Base-by-base conservation (phyloP, 2,888 invertebrate species). In the Belgica antarctica region DNA sequence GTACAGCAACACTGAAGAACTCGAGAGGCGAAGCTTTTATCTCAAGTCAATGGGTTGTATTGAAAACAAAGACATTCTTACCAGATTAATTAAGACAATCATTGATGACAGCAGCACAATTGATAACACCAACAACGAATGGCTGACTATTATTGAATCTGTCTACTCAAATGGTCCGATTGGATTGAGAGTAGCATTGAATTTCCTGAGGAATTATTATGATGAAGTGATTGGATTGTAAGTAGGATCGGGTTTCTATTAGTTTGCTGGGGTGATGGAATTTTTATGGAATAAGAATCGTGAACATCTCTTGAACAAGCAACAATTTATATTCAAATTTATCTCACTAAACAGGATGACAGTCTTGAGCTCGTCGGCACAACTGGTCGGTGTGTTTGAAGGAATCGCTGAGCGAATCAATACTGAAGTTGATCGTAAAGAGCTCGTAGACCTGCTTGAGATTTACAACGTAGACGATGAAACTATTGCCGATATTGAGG, bases 141-240 rank as follows among this genome's bases (percentile, higher is more conserved):
- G 19, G 28, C 22, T 68, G 10, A 57, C 31, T n/a, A 68, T 68
- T 10, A 15, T 68, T 10, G n/a, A 34, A 31, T 52, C 68, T 57
- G 25, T 31, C 7, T 68, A 68, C 34, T 8, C 28, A 27, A 52
- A 68, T 47, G 28, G 47, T 15, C 34, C 22, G 7, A 46, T 68
- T 57, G 68, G 68, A 28, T 68, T 68, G 28, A 52, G 27, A 4
- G 68, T 57, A 1, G 34, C 57, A 2, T 27, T 68, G 4, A 17
- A 57, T 10, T 68, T 68, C 24, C 8, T 68, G 17, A 25, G 57
- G n/a, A 17, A 22, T 3, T 1, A 68, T 7, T 68, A 57, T 28
- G 22, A 68, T 52, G 22, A 10, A 7, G 7, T 68, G 5, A 68
- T 52, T 68, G 68, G 31, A 52, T 68, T 68, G 68, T 68, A 68